These are phyloP conservation scores for Monoplex corrugatus DNA, from an alignment of 2,888 invertebrate species.

Conservation along the genomic window DNA sequence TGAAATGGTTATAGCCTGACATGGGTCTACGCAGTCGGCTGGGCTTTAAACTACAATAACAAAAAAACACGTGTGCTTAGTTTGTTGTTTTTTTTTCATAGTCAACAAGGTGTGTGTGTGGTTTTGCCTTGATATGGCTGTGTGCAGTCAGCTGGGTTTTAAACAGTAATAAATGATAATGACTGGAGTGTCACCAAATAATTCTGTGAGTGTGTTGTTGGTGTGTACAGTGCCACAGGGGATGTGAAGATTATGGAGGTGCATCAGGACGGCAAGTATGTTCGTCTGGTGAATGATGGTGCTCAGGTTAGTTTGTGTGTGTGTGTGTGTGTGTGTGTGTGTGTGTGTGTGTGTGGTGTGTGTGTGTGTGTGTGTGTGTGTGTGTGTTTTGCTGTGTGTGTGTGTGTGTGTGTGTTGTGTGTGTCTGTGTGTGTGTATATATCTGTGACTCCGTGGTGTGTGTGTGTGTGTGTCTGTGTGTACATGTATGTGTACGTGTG, in stretches of 20 bases:
- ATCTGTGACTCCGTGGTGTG: neutral
- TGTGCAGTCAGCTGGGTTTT: too few relatives aligned
- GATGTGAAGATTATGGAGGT: conserved; percentile 80
- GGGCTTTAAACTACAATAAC: too few relatives aligned
- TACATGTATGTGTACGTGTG: neutral
- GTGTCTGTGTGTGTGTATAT: neutral
- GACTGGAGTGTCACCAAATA: too few relatives aligned
- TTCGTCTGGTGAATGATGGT: conserved; percentile 78
- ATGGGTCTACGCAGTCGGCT: too few relatives aligned
- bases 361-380: neutral
- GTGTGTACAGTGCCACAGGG: conserved; percentile 72
- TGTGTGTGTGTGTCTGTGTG: neutral
- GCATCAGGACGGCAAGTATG: conserved; percentile 79
- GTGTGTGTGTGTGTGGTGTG: neutral
- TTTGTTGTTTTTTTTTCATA: too few relatives aligned
- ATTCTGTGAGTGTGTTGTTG: neutral
- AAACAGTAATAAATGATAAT: too few relatives aligned
- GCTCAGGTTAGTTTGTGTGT: conserved; percentile 60
- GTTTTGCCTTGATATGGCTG: too few relatives aligned
- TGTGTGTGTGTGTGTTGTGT: neutral
- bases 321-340: neutral
- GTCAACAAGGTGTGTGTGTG: too few relatives aligned
- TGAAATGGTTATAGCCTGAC: too few relatives aligned
- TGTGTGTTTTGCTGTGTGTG: too few relatives aligned
- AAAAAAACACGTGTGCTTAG: too few relatives aligned